Evolutionary conservation across 1,140 invertebrate species (phyloP).

Genomic region (Bombus vancouverensis): DNA sequence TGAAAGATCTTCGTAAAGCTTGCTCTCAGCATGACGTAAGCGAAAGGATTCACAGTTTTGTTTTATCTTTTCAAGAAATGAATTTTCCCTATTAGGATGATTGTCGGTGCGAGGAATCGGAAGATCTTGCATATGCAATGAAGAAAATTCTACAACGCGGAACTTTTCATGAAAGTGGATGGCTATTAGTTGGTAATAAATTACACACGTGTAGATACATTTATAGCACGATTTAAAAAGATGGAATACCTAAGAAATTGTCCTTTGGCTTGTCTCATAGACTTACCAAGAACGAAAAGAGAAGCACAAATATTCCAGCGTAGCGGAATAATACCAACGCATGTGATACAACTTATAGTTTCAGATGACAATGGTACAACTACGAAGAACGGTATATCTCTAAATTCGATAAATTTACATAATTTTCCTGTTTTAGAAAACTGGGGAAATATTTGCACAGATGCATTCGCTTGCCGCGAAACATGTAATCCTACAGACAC

Average conservation of each 20-base stretch:
- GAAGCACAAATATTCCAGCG: slow-evolving; percentile 80
- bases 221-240: not conserved
- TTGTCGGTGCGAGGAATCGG: slow-evolving; percentile 39
- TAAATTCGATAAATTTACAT: not conserved
- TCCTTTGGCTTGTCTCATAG: slow-evolving; percentile 35
- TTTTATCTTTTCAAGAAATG: not conserved
- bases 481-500: not conserved
- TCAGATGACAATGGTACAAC: not conserved
- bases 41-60: not conserved
- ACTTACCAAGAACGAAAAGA: slow-evolving; percentile 78
- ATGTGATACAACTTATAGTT: slow-evolving; percentile 80
- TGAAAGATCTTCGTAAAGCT: slow-evolving; percentile 59
- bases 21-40: slow-evolving; percentile 1
- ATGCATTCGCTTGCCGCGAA: not conserved
- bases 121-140: slow-evolving; percentile 63
- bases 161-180: slow-evolving; percentile 64
- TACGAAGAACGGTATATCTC: not conserved
- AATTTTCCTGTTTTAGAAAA: slow-evolving; percentile 9
- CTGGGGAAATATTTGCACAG: not conserved
- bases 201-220: not conserved
- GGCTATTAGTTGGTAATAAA: slow-evolving; percentile 74
- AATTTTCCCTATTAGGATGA: slow-evolving; percentile 21
- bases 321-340: slow-evolving; percentile 81
- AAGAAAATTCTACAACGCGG: slow-evolving; percentile 57
- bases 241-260: not conserved